phyloP scores from a whole-genome alignment of 2,113 vertebrate species.

The Excalfactoria chinensis region DNA sequence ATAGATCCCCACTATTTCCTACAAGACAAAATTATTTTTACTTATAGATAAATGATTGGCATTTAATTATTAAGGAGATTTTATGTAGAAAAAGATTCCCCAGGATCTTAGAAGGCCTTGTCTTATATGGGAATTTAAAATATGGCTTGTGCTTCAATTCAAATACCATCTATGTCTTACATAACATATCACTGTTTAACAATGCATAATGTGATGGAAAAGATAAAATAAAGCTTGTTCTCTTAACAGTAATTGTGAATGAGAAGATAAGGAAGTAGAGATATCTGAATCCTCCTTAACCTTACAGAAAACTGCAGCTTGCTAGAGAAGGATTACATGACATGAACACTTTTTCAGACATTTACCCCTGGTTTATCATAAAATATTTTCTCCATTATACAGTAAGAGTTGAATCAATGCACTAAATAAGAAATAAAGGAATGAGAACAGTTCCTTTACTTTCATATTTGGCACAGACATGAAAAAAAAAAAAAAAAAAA shows the following conservation, averaged over 20 bases:
- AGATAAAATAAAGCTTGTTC: constrained; percentile 22
- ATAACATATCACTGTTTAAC: neutral
- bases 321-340: constrained; percentile 35
- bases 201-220: neutral
- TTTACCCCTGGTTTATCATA: constrained; percentile 26
- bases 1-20: neutral
- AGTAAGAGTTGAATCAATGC: neutral
- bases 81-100: neutral
- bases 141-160: neutral
- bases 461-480: neutral
- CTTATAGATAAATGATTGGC: neutral
- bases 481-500: neutral
- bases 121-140: constrained; percentile 11
- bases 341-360: constrained; percentile 21
- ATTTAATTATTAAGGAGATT: constrained; percentile 29
- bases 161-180: neutral
- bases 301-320: neutral
- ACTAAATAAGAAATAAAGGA: neutral
- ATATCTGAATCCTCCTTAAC: constrained; percentile 32
- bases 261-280: neutral
- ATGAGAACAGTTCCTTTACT: neutral
- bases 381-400: neutral
- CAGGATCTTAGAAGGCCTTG: neutral
- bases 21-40: neutral
- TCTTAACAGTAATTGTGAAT: neutral